Base-by-base conservation (phyloP, 2,888 invertebrate genomes). In the Drosophila anceps region DNA sequence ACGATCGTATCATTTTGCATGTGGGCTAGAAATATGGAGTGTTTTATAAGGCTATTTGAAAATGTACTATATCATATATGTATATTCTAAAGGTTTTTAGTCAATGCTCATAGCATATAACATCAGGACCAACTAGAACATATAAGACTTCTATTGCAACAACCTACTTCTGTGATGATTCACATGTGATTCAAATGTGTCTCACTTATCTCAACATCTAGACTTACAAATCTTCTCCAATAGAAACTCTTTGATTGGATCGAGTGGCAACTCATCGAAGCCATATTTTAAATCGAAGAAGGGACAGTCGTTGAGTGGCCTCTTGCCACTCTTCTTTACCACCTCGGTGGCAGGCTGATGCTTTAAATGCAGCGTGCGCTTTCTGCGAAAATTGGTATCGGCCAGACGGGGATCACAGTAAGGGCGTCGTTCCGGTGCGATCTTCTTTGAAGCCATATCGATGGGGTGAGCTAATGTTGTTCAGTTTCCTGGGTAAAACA, bases 231-330 rank as follows among this genome's bases (percentile, higher is more conserved):
- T 90, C 74, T 91, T 92, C 69, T 92, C 92, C 55, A 72, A 65
- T 33, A 92, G 69, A 59, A 82, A 92, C 35, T 84, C 84, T 70
- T 91, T 91, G 18, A 89, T 80, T 4, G 93, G 93, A 86, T 93
- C 93, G 33, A 93, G 72, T 1, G 93, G 93, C 76, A 93, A 75
- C 62, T 93, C 91, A 76, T 93, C 93, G 33, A 84, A 85, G 24
- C 82, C 69, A 71, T 93, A 92, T 37, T 79, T 70, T 60, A 92
- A 84, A 37, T 81, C 77, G 74, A 92, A 93, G 63, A 93, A 93
- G 7, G 93, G 93, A 39, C 91, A 91, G 68, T 93, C 93, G 48
- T 92, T 92, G 29, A 92, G 73, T 10, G 86, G 89, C 10, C 92
- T 61, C 43, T 80, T 85, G 37, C 75, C 83, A 12, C 60, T 57